Evolutionary conservation across 2,797 vertebrate genomes (phyloP).

Genomic region (Aotus griseimembra): DNA sequence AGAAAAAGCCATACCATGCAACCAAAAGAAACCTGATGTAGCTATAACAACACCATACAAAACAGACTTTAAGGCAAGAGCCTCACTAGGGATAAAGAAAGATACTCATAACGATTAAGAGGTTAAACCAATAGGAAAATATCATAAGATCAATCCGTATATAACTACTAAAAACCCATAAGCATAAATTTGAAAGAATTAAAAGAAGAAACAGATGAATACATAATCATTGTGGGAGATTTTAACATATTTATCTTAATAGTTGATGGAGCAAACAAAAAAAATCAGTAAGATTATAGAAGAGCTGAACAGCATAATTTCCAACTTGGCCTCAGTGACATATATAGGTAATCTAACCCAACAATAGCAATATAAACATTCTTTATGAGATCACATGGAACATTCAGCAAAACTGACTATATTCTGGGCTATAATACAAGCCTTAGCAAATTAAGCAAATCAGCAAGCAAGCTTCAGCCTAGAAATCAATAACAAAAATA

Average conservation of each 20-base stretch:
- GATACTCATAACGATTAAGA: not conserved
- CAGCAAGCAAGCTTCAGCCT: not conserved
- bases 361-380: not conserved
- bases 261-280: not conserved
- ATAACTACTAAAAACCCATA: constrained; percentile 16
- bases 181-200: not conserved
- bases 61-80: not conserved
- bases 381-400: not conserved
- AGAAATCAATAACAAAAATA: not conserved
- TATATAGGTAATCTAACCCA: not conserved
- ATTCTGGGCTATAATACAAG: not conserved
- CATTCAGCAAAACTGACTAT: not conserved
- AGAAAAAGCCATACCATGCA: not conserved
- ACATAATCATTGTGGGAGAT: too few species aligned
- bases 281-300: not conserved
- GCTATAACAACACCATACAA: not conserved
- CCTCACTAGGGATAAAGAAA: not conserved
- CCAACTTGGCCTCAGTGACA: not conserved
- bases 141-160: not conserved
- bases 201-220: not conserved
- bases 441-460: not conserved
- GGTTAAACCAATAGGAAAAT: not conserved
- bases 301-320: not conserved
- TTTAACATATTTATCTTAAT: not conserved
- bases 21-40: not conserved